Conservation (phyloP, 2,113 vertebrate genomes). For the Melanostigma gelatinosum region DNA sequence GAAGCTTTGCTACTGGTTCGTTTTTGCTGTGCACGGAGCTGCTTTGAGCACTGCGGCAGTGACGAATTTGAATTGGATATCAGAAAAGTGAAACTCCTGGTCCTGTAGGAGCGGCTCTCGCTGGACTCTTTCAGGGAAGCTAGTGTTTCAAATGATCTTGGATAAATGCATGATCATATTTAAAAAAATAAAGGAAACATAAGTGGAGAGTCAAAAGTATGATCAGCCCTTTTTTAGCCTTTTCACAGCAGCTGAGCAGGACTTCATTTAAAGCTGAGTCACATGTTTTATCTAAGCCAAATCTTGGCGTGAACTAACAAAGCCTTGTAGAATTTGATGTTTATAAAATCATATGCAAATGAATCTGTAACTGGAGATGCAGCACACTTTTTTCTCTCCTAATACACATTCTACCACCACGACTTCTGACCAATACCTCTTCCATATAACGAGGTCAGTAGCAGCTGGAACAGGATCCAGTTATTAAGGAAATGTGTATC, state of each 20-base stretch:
- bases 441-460: neutral
- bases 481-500: neutral
- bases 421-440: neutral
- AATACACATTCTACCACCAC: neutral
- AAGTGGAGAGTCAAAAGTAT: neutral
- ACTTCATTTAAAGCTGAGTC: neutral
- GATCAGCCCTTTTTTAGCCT: neutral
- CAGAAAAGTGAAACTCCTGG: neutral
- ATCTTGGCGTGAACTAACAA: neutral
- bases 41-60: neutral
- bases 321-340: neutral
- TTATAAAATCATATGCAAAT: neutral
- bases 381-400: neutral
- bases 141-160: neutral
- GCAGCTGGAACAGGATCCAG: neutral
- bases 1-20: constrained; percentile 3
- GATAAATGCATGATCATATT: neutral
- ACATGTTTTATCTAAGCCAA: neutral
- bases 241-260: neutral
- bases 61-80: neutral
- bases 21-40: neutral
- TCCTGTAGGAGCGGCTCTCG: neutral
- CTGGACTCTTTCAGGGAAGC: neutral
- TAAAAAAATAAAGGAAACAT: neutral
- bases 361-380: neutral